Evolutionary conservation across 2,888 invertebrate genomes (phyloP), one percentile per base, ranked within the genome.

Genomic region (Leucania comma): DNA sequence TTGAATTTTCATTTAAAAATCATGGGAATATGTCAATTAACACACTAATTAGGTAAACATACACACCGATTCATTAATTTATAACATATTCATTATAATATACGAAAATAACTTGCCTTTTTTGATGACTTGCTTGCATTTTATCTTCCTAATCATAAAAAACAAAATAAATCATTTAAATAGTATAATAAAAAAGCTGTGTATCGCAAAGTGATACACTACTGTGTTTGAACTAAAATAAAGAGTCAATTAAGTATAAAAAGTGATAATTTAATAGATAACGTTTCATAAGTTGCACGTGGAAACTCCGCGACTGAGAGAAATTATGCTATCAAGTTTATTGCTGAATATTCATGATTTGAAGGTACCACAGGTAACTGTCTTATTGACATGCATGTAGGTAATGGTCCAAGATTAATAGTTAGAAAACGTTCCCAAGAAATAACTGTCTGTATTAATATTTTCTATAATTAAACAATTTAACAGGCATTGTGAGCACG

Each of bases 301-400:
- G 78, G 65, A 73, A 70, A 61, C 54, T 65, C 50, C 60, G 67
- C 64, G 35, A 10, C 22, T 32, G 35, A 48, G 61, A 62, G 57
- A 81, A 78, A 78, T 81, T 78, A 81, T 68, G 14, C 64, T 65
- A 59, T 79, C 82, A 62, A 65, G 64, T 59, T 66, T 59, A 59
- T 58, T 50, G 20, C 57, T 80, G 75, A 86, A 86, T 86, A 86
- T 87, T 84, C 79, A 86, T 81, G 73, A 64, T 48, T 67, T 26
- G 10, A 46, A 61, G 35, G 57, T 61, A 64, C 42, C 26, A 26
- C 22, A 46, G 38, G 26, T 57, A 61, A 59, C 64, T 72, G 58
- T 72, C 38, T 73, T 63, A 70, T 73, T 66, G 56, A 62, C n/a
- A 59, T 74, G 57, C 32, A 70, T 62, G 42, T 59, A 56, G 62